phyloP scores from a whole-genome alignment of 2,888 invertebrate species.

The Pemphredon lugubris region DNA sequence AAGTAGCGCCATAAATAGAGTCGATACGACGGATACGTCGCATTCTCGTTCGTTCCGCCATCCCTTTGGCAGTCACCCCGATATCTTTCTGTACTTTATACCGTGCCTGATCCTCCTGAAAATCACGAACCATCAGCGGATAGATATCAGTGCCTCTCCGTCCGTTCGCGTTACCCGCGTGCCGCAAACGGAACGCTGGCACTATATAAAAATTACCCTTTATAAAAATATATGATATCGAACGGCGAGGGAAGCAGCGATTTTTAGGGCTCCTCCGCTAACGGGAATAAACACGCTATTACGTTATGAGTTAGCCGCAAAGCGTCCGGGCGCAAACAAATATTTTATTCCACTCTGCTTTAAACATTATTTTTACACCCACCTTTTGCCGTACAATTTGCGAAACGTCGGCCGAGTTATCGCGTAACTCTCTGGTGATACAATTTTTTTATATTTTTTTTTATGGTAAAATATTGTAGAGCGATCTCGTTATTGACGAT shows the following conservation, averaged over 20 bases:
- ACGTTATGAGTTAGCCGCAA: no score
- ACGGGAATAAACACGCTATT: no score
- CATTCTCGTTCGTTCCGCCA: constrained; percentile 57
- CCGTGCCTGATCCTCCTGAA: constrained; percentile 51
- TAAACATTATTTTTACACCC: neutral
- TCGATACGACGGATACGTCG: constrained; percentile 69
- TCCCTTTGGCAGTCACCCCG: constrained; percentile 53
- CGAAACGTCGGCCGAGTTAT: constrained; percentile 45
- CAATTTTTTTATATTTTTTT: constrained; percentile 9
- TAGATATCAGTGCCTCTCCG: constrained; percentile 36
- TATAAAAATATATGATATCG: no score
- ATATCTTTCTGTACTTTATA: constrained; percentile 61
- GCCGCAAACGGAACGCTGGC: constrained; percentile 6
- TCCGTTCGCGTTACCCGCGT: neutral
- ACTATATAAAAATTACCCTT: constrained; percentile 50
- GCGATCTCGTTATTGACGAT: constrained; percentile 62
- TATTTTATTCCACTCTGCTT: neutral
- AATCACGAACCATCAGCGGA: constrained; percentile 58
- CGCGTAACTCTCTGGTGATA: constrained; percentile 41
- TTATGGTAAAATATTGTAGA: constrained; percentile 55
- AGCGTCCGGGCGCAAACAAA: neutral
- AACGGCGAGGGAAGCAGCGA: no score
- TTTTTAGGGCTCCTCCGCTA: neutral
- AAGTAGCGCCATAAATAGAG: constrained; percentile 74
- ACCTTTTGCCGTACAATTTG: constrained; percentile 5